Base-by-base conservation (phyloP, 2,888 invertebrate species). In the Dastarcus helophoroides region DNA sequence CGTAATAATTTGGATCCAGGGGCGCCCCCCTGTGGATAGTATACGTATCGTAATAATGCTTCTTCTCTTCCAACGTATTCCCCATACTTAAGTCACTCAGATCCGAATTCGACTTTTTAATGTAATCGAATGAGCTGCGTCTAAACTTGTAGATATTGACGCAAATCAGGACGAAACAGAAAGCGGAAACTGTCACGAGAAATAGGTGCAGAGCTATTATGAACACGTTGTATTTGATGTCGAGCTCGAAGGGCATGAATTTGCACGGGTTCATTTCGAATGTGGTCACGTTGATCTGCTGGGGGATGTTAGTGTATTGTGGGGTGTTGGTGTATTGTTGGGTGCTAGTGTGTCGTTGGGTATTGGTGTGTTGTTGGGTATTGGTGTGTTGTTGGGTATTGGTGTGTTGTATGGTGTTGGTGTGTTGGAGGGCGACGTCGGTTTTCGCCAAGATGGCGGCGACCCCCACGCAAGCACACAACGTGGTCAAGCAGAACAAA, bases 401-500 rank as follows among this genome's bases (percentile, higher is more conserved):
- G 30, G 32, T 26, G 25, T 36, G 16, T 14, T 28, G 29, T 21
- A 14, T 9, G 29, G 30, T 22, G 16, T 29, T 26, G 10, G 36
- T 39, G 8, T 45, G 44, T 8, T 21, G 7, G 14, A 14, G 11
- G 29, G 30, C 21, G 16, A 42, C 41, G 25, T 38, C n/a, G n/a
- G 13, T 34, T 11, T 40, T 50, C 2, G 68, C 68, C 34, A 69
- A 52, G 11, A 69, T 60, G 10, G 67, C 65, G 8, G 68, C 68
- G 1, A 67, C 64, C 0, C 68, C 69, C 2, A 69, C 67, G 46
- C 68, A 63, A 2, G 64, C 60, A 37, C 67, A 65, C 14, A 69
- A 50, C 10, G 66, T 62, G 6, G 65, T 65, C 33, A 69, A 47
- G 27, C 67, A 68, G 32, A 64, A 65, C 30, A 69, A 43, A 44